Percentiles rank a stretch among this genome's conserved stretches.
phyloP scores from a whole-genome alignment of 1,140 invertebrate species.

The Pseudomyrmex cubaensis region DNA sequence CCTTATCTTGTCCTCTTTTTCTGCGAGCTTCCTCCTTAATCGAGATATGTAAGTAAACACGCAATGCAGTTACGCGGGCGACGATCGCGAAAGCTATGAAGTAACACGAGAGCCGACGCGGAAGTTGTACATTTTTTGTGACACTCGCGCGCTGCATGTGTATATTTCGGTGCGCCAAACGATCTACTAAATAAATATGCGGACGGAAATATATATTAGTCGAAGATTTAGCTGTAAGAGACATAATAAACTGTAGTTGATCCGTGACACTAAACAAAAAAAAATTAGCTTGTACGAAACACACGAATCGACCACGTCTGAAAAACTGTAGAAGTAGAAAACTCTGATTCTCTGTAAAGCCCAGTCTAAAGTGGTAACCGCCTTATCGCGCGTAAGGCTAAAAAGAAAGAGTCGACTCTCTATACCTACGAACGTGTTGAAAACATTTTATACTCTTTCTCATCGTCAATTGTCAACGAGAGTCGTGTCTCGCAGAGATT shows the following conservation, averaged over 20 bases:
- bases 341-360: not conserved
- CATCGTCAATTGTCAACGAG: conserved; percentile 42
- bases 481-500: conserved; percentile 21
- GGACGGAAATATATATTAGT: conserved; percentile 40
- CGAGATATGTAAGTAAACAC: conserved; percentile 18
- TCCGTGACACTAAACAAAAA: conserved; percentile 60
- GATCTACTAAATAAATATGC: conserved; percentile 46
- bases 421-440: conserved; percentile 36
- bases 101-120: not conserved
- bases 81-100: not conserved
- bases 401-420: conserved; percentile 67
- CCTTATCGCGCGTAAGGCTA: conserved; percentile 64
- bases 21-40: conserved; percentile 58
- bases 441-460: conserved; percentile 62
- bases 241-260: conserved; percentile 51
- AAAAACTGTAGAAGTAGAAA: not conserved
- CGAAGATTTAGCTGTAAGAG: conserved; percentile 39
- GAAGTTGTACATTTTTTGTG: conserved; percentile 10
- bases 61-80: conserved; percentile 26
- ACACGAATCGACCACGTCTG: conserved; percentile 23
- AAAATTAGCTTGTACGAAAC: conserved; percentile 51
- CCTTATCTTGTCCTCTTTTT: conserved; percentile 35
- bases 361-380: not conserved
- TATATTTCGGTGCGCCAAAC: conserved; percentile 20
- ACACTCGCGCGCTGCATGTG: conserved; percentile 1